Base-by-base conservation (phyloP, 2,888 invertebrate genomes). In the Tetramorium bicarinatum region DNA sequence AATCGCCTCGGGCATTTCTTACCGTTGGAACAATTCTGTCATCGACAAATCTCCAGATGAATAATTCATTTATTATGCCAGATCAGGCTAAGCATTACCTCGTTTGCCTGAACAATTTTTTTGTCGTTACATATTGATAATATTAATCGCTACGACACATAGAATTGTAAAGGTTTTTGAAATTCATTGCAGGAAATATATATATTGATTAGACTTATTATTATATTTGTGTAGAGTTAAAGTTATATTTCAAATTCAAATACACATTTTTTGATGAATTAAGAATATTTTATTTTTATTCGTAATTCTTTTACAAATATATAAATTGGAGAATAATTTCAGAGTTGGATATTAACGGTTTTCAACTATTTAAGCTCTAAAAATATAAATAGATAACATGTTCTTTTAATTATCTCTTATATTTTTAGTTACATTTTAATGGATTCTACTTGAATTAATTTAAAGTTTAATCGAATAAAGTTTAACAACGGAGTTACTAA, bases 1-100 rank as follows among this genome's bases (percentile, higher is more conserved):
- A 67, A 77, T 69, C n/a, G 11, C n/a, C 8, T n/a, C 18, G n/a
- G n/a, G 47, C 61, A 21, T 61, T 74, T 56, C 56, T 72, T 72
- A 72, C 47, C n/a, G 29, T 47, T n/a, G 6, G 21, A 67, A 67
- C 41, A 54, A 67, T 54, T 67, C n/a, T 67, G 52, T 54, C 41
- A 38, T 64, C 49, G 52, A 29, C 25, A 41, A 38, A 66, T 54
- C n/a, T 54, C 9, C 1, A 41, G 15, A 29, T 25, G 41, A 67
- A 67, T 54, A 67, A 54, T 77, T 67, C 41, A 54, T 52, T 54
- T 54, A 29, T 49, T 54, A 54, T 41, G 4, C 38, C n/a, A 38
- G 47, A 52, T 76, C 15, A 21, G 29, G 8, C 13, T 15, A 34
- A 64, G 64, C 34, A 25, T 62, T n/a, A 64, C 13, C 44, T 47